phyloP scores from a whole-genome alignment of 1,140 invertebrate species.

The Drosophila obscura region DNA sequence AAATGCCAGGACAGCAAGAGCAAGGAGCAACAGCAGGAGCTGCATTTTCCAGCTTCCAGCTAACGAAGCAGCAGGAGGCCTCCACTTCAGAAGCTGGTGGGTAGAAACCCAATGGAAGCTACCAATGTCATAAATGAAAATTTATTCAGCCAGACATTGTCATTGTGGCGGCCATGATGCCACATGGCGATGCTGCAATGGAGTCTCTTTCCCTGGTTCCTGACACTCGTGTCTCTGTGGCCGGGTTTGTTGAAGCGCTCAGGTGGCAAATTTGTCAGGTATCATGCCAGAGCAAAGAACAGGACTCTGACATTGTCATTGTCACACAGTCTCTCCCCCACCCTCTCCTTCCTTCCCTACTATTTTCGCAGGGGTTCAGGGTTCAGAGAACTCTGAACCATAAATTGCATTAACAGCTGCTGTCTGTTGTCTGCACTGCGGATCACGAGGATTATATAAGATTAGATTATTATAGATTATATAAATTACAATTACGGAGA shows the following conservation, averaged over 20 bases:
- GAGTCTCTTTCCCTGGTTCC: constrained; percentile 6
- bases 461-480: constrained; percentile 69
- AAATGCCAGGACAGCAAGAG: constrained; percentile 15
- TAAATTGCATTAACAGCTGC: constrained; percentile 80
- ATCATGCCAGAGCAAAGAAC: constrained; percentile 11
- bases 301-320: constrained; percentile 51
- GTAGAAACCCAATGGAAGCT: not conserved
- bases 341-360: constrained; percentile 7
- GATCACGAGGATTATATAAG: constrained; percentile 49
- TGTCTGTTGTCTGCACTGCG: constrained; percentile 51
- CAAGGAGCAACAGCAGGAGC: constrained; percentile 18
- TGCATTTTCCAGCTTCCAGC: constrained; percentile 27
- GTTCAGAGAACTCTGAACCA: constrained; percentile 71
- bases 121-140: constrained; percentile 81
- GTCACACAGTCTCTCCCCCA: constrained; percentile 24
- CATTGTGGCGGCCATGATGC: constrained; percentile 55
- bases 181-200: not conserved
- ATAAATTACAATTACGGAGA: constrained; percentile 78
- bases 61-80: constrained; percentile 36
- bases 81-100: not conserved
- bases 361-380: constrained; percentile 21
- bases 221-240: constrained; percentile 21
- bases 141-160: constrained; percentile 78
- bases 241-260: constrained; percentile 51
- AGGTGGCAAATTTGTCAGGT: constrained; percentile 75